These are phyloP conservation scores for Hydrophis major DNA, from an alignment of 2,797 vertebrate species.

Conservation along the genomic window DNA sequence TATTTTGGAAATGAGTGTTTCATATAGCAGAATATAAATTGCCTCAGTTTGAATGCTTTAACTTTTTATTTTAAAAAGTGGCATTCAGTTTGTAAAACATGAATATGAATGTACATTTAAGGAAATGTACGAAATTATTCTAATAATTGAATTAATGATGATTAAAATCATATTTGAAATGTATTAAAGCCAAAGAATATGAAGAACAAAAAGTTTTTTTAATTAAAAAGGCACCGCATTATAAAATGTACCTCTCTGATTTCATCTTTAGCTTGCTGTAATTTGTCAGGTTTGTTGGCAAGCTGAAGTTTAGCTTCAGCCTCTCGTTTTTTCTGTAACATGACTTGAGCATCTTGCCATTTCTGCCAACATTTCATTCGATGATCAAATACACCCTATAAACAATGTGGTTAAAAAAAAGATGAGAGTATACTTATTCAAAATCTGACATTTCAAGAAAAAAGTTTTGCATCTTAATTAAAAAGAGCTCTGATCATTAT, in stretches of 20 bases:
- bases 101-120: slow-evolving; percentile 37
- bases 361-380: slow-evolving; percentile 96
- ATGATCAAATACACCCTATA: slow-evolving; percentile 92
- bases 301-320: slow-evolving; percentile 93
- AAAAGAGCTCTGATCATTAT: background rate
- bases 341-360: slow-evolving; percentile 93
- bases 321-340: slow-evolving; percentile 93
- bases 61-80: background rate
- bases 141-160: slow-evolving; percentile 31
- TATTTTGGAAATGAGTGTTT: background rate
- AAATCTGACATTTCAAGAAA: background rate
- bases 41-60: background rate
- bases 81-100: slow-evolving; percentile 26
- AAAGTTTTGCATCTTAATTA: background rate
- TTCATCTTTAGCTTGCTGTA: slow-evolving; percentile 96
- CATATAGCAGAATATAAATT: slow-evolving; percentile 43
- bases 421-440: background rate
- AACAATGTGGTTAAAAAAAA: background rate
- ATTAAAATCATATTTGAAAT: slow-evolving; percentile 59
- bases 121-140: background rate
- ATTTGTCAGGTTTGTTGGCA: slow-evolving; percentile 93
- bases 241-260: slow-evolving; percentile 86
- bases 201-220: background rate
- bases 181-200: slow-evolving; percentile 62
- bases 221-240: slow-evolving; percentile 26